Conservation (phyloP, 2,888 invertebrate genomes). For the Plutella xylostella region DNA sequence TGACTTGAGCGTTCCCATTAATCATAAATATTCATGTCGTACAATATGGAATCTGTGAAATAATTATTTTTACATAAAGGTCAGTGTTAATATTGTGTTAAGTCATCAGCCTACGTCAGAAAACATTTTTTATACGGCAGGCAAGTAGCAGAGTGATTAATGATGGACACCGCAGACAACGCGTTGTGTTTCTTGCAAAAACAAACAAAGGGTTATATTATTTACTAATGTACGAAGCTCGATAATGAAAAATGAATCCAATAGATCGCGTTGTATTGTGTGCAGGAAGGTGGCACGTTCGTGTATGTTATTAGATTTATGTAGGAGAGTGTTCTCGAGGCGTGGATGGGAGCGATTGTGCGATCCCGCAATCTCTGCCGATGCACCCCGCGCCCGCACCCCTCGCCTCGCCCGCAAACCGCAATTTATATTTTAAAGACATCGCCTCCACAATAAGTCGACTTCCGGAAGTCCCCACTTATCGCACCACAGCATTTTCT, state of each 20-base stretch:
- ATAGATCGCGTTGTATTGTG: background rate
- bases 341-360: no score
- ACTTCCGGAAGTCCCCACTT: slow-evolving; percentile 11
- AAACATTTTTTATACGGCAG: background rate
- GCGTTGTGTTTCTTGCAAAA: background rate
- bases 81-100: background rate
- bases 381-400: background rate
- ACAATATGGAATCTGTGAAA: background rate
- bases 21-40: no score
- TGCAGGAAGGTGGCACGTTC: background rate
- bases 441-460: slow-evolving; percentile 13
- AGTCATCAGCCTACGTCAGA: background rate
- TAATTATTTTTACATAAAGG: background rate
- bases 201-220: no score
- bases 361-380: background rate
- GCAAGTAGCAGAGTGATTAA: background rate
- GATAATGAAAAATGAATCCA: background rate
- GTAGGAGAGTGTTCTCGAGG: no score
- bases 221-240: background rate
- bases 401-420: slow-evolving; percentile 10
- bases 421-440: slow-evolving; percentile 16
- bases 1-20: no score
- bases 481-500: background rate
- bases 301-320: background rate
- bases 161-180: background rate